Conservation (phyloP, 1,140 invertebrate species). For the Calephelis virginiensis region DNA sequence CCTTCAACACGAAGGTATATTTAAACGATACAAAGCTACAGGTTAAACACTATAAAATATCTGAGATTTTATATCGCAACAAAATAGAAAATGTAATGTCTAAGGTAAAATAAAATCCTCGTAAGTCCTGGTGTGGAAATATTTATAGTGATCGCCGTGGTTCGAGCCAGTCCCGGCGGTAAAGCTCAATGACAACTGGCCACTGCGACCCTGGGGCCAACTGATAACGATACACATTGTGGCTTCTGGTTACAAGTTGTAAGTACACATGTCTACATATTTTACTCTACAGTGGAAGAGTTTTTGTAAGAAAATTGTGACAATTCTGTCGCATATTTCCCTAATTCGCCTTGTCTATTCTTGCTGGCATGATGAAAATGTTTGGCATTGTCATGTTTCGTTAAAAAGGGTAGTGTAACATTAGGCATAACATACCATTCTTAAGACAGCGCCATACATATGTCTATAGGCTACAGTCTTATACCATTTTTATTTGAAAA, state of each 20-base stretch:
- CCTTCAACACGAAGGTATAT: no score
- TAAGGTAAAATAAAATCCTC: neutral
- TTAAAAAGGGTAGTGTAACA: no score
- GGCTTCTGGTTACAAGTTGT: neutral
- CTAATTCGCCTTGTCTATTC: no score
- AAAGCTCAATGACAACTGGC: conserved; percentile 1
- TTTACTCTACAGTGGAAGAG: neutral
- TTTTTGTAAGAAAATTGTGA: no score
- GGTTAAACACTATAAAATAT: neutral
- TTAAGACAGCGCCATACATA: no score
- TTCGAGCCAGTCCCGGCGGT: conserved; percentile 1
- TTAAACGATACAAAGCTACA: no score
- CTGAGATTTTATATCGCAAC: neutral
- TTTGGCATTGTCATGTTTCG: no score
- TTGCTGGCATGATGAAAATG: no score
- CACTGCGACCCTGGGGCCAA: neutral
- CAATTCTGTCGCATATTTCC: no score
- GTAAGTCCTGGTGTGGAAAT: conserved; percentile 1
- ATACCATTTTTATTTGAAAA: no score
- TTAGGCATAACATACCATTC: no score
- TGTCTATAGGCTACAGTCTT: no score
- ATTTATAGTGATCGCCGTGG: conserved; percentile 6
- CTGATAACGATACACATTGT: conserved; percentile 3
- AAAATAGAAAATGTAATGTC: neutral
- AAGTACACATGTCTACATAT: neutral